Conservation (phyloP, 2,113 vertebrate species). For the Megatriorchis doriae region DNA sequence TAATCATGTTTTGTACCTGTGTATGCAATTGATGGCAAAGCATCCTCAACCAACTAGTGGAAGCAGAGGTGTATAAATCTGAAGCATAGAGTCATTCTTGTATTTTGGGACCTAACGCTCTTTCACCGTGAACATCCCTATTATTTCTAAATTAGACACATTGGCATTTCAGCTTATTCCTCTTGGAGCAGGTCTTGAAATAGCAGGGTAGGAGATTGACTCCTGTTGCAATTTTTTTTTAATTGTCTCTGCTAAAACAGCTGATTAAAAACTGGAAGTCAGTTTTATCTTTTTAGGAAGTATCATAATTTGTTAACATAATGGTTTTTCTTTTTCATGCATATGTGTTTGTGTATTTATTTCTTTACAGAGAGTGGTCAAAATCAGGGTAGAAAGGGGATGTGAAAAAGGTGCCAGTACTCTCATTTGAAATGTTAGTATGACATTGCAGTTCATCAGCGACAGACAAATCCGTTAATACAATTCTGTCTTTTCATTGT, state of each 20-base stretch:
- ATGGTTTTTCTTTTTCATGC: neutral
- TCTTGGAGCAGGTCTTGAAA: neutral
- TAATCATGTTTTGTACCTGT: neutral
- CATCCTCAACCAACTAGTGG: neutral
- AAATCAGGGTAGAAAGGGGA: neutral
- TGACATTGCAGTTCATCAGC: neutral
- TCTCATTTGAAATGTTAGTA: neutral
- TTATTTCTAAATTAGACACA: neutral
- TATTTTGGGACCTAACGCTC: neutral
- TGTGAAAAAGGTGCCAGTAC: neutral
- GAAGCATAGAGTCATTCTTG: neutral
- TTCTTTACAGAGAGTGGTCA: neutral
- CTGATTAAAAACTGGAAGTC: neutral
- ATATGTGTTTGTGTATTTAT: neutral
- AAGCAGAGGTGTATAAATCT: neutral
- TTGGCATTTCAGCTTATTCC: neutral
- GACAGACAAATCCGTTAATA: neutral
- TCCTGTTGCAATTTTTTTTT: neutral
- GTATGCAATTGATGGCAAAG: neutral
- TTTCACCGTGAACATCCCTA: neutral
- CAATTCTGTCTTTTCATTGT: neutral
- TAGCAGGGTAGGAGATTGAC: neutral
- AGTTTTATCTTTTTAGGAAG: neutral
- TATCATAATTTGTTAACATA: neutral
- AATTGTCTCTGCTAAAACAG: neutral